Percentiles rank a stretch among this genome's conserved stretches.
Conservation (phyloP, 1,140 invertebrate species). For the Agrilus planipennis region DNA sequence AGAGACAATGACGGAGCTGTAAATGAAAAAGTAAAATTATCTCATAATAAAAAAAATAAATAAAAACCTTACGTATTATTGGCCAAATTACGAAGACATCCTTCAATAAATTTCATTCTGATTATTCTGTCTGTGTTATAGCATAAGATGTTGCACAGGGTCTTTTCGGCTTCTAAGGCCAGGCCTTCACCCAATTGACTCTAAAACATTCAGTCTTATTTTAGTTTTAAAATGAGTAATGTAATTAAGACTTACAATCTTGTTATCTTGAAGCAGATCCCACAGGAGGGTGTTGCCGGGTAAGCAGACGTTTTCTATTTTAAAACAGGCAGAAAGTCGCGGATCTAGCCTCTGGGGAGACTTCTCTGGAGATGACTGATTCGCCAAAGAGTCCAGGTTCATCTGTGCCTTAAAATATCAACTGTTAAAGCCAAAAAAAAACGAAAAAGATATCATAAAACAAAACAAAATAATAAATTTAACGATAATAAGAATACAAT, state of each 20-base stretch:
- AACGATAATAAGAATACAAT: not conserved
- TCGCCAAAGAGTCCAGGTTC: constrained; percentile 29
- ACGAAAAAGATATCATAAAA: not conserved
- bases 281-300: constrained; percentile 84
- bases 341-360: constrained; percentile 28
- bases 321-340: constrained; percentile 41
- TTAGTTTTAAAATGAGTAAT: not conserved
- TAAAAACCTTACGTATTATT: constrained; percentile 51
- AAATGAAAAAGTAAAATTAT: constrained; percentile 12
- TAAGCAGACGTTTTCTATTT: constrained; percentile 70
- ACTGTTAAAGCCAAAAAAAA: not conserved
- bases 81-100: constrained; percentile 81
- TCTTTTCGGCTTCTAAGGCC: constrained; percentile 83
- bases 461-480: not conserved
- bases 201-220: constrained; percentile 35
- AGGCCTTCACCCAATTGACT: constrained; percentile 75
- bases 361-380: constrained; percentile 36
- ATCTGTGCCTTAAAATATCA: constrained; percentile 22
- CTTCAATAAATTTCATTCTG: constrained; percentile 89
- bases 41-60: too few species aligned
- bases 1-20: constrained; percentile 76
- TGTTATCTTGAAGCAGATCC: constrained; percentile 88
- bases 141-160: constrained; percentile 75
- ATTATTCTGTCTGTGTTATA: constrained; percentile 80
- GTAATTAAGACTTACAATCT: constrained; percentile 53